phyloP scores from a whole-genome alignment of 1,140 invertebrate genomes.

The Drosophila repleta region DNA sequence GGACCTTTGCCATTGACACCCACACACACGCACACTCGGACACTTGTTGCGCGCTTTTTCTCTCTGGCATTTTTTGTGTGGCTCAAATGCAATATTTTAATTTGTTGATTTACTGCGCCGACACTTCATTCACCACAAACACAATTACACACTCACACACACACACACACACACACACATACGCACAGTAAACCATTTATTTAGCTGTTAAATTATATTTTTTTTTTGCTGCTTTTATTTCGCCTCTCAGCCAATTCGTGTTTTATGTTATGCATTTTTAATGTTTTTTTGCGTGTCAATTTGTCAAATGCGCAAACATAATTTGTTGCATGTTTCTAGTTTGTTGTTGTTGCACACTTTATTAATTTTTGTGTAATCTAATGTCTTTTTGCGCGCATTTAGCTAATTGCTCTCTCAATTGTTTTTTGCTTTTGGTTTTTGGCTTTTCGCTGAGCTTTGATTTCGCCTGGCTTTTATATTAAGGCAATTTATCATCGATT shows the following conservation, averaged over 20 bases:
- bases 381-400: conserved; percentile 10
- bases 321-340: conserved; percentile 57
- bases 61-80: conserved; percentile 12
- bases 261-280: conserved; percentile 72
- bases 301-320: conserved; percentile 61
- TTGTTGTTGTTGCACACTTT: conserved; percentile 35
- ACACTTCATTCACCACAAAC: conserved; percentile 44
- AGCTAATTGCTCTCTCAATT: conserved; percentile 31
- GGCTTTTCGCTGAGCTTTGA: conserved; percentile 13
- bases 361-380: conserved; percentile 74
- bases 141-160: conserved; percentile 3
- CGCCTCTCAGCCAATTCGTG: conserved; percentile 8
- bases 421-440: conserved; percentile 21
- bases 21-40: conserved; percentile 34
- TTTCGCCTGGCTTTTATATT: conserved; percentile 36
- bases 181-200: conserved; percentile 35
- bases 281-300: conserved; percentile 55
- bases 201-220: conserved; percentile 40
- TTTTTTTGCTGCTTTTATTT: conserved; percentile 11
- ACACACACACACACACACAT: conserved; percentile 20
- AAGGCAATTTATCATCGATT: conserved; percentile 43
- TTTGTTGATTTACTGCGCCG: conserved; percentile 75
- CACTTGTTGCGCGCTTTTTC: conserved; percentile 61
- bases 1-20: conserved; percentile 41
- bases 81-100: conserved; percentile 67